Evolutionary conservation across 2,888 invertebrate species (phyloP), one percentile per base, ranked within the genome.

Genomic region (Periphyllus acericola): DNA sequence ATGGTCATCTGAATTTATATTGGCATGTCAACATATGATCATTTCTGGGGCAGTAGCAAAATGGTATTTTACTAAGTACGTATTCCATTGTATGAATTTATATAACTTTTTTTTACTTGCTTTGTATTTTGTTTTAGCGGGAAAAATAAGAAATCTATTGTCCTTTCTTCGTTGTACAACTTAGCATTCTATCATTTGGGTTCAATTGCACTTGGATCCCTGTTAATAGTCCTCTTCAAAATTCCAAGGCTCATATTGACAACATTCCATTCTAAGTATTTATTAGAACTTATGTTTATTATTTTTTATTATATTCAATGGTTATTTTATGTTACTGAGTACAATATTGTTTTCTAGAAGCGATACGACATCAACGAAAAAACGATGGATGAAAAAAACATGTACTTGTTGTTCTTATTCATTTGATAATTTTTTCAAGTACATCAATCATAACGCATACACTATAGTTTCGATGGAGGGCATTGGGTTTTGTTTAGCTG

Each of bases 1-100:
- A 90, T 99, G 98, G 98, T 95, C 96, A 21, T 95, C 96, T 46
- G 98, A 99, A 92, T 98, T 98, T 91, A 97, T 98, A 90, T 95
- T 97, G 90, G 97, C 96, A 25, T 98, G 98, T 91, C 98, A 98
- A 91, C 96, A 97, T 91, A 96, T 98, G 94, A 96, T 98, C 3
- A 95, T 98, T 89, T 96, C 98, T 32, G 97, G 98, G 21, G 95
- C 98, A 34, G 97, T 98, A 1, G 96, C 97, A 0, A 95, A 95
- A 90, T 99, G 98, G 98, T 98, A 97, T 92, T 98, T 99, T 90
- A 91, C 92, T 90, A 94, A 95, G 96, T 96, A 92, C 91, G 88
- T 89, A 71, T 81, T 82, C 40, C n/a, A 72, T 52, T 84, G 21
- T 36, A 36, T 29, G 1, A 79, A 86, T 68, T 89, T 83, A 60